Evolutionary conservation across 2,797 vertebrate genomes (phyloP), one percentile per base, ranked within the genome.

Genomic region (Emys orbicularis): DNA sequence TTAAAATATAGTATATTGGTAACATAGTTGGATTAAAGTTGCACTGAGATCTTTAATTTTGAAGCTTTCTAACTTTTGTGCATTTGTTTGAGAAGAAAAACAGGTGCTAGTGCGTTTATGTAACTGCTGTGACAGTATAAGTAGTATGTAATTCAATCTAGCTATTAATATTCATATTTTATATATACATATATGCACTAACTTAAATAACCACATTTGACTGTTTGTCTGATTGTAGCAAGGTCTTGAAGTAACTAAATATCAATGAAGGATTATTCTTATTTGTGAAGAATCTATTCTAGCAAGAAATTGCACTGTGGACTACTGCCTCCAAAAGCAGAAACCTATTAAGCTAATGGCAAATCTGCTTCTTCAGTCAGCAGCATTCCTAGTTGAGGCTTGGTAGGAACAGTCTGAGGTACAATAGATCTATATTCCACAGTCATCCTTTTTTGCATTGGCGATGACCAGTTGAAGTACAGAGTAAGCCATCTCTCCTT

Each of bases 21-120:
- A 80, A 90, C 96, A 95, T 65, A 94, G 79, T 41, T 5, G 1
- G 50, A 52, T 88, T 90, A 86, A 89, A 92, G 77, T 89, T 91
- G 76, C 72, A 81, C 5, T 95, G 77, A 84, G 54, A 53, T 96
- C 65, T 91, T 94, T 94, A 79, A 87, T 95, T 97, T 86, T 86
- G 83, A 83, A 95, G 84, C 95, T 59, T 83, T 83, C 77, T 94
- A 49, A 79, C 81, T 93, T 56, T 72, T 76, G 44, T 68, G 47
- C 25, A 41, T 97, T 93, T 95, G 89, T 49, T 61, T 85, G 61
- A 68, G 61, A 57, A 81, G 93, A 81, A 27, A 81, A 79, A 79
- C 37, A 90, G 83, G 23, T 65, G 23, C 41, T 83, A 86, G 68
- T 94, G 68, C 9, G n/a, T 53, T 89, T 68, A 11, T 0, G 0